phyloP scores from a whole-genome alignment of 2,797 vertebrate genomes.

The Protonibea diacanthus region DNA sequence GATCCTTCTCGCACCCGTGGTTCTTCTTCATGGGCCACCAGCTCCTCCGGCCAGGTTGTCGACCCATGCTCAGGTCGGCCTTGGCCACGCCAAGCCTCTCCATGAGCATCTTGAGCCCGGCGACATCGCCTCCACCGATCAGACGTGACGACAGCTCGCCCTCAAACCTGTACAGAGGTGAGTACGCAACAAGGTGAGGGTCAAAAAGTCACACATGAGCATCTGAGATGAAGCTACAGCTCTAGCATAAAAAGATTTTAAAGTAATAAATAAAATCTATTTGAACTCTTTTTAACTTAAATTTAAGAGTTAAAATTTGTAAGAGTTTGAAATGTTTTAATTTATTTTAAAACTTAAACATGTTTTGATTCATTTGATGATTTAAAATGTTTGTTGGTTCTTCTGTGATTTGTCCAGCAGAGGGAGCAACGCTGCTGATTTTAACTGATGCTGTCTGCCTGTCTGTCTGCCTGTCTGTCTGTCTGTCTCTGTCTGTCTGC shows the following conservation, averaged over 20 bases:
- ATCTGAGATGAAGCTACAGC: too few relatives aligned
- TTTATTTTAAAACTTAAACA: too few relatives aligned
- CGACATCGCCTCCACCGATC: constrained; percentile 83
- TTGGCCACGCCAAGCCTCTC: constrained; percentile 68
- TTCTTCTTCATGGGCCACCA: constrained; percentile 74
- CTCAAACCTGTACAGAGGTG: constrained; percentile 72
- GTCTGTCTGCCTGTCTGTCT: too few relatives aligned
- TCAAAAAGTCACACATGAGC: neutral
- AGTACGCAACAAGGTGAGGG: too few relatives aligned
- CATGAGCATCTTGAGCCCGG: constrained; percentile 74
- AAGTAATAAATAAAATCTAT: too few relatives aligned
- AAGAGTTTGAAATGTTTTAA: too few relatives aligned
- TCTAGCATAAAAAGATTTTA: too few relatives aligned
- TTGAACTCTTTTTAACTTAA: too few relatives aligned
- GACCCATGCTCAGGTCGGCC: constrained; percentile 76
- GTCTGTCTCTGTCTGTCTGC: too few relatives aligned
- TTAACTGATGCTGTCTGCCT: neutral
- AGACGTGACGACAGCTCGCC: constrained; percentile 78
- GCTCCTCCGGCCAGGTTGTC: constrained; percentile 75
- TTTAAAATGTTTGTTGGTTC: too few relatives aligned
- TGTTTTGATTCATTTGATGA: too few relatives aligned
- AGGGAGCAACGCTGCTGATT: neutral
- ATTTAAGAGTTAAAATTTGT: too few relatives aligned
- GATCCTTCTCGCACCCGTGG: constrained; percentile 70
- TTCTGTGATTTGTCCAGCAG: constrained; percentile 27